Conservation (phyloP, 2,888 invertebrate genomes). For the Tenthredo scrophulariae region DNA sequence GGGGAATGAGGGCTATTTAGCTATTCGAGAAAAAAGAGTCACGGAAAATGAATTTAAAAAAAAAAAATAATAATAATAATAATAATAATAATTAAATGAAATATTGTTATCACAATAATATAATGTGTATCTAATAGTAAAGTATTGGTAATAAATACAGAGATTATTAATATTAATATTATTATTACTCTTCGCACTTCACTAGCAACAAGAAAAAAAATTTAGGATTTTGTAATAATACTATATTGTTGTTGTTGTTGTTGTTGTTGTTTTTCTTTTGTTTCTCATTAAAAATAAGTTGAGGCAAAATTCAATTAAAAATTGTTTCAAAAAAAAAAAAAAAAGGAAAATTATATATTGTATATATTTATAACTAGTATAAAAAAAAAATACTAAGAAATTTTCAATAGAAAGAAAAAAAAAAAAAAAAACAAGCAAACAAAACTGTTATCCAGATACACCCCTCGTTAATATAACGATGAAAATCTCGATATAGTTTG, state of each 20-base stretch:
- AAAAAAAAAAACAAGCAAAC: slow-evolving; percentile 3
- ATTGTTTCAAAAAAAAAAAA: slow-evolving; percentile 47
- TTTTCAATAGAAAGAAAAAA: slow-evolving; percentile 62
- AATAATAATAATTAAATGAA: slow-evolving; percentile 34
- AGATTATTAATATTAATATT: slow-evolving; percentile 61
- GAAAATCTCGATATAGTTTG: slow-evolving; percentile 63
- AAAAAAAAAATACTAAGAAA: slow-evolving; percentile 71
- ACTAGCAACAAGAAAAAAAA: slow-evolving; percentile 66
- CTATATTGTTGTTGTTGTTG: neutral
- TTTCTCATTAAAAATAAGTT: slow-evolving; percentile 8
- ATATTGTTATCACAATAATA: slow-evolving; percentile 61
- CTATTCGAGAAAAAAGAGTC: neutral
- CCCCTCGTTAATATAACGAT: slow-evolving; percentile 68
- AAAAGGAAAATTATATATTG: neutral
- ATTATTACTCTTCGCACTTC: slow-evolving; percentile 59
- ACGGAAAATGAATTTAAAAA: slow-evolving; percentile 27
- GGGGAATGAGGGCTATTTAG: neutral
- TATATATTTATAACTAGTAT: slow-evolving; percentile 58
- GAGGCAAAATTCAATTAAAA: slow-evolving; percentile 51
- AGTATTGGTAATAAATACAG: slow-evolving; percentile 65
- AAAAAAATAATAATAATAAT: neutral
- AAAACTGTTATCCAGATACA: slow-evolving; percentile 58
- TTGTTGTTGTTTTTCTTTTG: neutral
- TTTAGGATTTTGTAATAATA: slow-evolving; percentile 59
- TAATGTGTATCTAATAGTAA: slow-evolving; percentile 60